These are phyloP conservation scores for Colistium nudipinnis DNA, from an alignment of 2,113 vertebrate species.

Conservation along the genomic window DNA sequence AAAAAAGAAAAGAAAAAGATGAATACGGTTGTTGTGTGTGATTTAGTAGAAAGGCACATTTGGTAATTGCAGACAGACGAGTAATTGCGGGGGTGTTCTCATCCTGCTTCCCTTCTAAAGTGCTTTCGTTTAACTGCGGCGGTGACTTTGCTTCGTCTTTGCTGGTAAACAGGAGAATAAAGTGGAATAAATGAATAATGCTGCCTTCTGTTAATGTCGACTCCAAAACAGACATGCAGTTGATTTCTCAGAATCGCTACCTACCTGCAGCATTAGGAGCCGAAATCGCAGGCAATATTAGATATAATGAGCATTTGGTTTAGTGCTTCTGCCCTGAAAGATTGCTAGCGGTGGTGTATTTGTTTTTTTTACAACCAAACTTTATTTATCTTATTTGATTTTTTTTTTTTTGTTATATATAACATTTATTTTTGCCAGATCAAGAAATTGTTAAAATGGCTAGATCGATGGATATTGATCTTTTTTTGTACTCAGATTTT, in stretches of 20 bases:
- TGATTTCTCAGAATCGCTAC: conserved; percentile 22
- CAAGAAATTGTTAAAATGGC: background rate
- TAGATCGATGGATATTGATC: background rate
- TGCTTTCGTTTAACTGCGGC: conserved; percentile 37
- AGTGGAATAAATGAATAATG: conserved; percentile 50
- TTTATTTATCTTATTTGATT: too few species aligned
- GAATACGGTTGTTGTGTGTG: conserved; percentile 59
- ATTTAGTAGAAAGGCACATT: conserved; percentile 19
- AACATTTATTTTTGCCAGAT: background rate
- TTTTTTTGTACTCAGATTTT: background rate
- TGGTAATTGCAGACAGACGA: background rate
- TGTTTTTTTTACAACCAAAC: background rate
- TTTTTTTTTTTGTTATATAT: too few species aligned
- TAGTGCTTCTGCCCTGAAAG: conserved; percentile 23
- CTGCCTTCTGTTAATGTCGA: conserved; percentile 66
- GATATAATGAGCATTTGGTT: conserved; percentile 16
- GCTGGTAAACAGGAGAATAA: conserved; percentile 57
- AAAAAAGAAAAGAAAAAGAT: conserved; percentile 57
- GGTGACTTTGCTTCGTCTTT: conserved; percentile 73
- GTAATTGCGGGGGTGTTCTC: conserved; percentile 15
- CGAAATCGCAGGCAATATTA: conserved; percentile 39
- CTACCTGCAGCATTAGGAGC: background rate
- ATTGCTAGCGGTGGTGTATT: too few species aligned
- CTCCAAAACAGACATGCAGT: conserved; percentile 35
- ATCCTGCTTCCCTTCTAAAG: conserved; percentile 13